Base-by-base conservation (phyloP, 2,113 vertebrate genomes). In the Periophthalmodon schlosseri region DNA sequence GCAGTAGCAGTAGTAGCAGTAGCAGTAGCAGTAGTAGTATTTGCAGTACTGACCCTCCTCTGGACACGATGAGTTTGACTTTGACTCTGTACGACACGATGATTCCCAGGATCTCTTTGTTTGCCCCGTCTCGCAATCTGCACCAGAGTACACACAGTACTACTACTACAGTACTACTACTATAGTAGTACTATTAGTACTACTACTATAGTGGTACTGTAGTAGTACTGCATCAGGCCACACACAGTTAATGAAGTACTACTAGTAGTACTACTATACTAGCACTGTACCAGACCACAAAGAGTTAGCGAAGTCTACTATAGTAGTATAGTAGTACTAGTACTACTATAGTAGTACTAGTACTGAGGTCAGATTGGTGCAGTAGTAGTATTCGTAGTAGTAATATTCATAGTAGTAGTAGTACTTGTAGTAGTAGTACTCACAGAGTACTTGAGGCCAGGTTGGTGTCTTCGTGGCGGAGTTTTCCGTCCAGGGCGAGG, bases 401-500 rank as follows among this genome's bases (percentile, higher is more conserved):
- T 13, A 18, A 15, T 50, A 50, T 3, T 50, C 13, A 5, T 21
- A 21, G 18, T n/a, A n/a, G 18, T n/a, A 54, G 52, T 5, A 21
- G 54, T n/a, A n/a, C n/a, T n/a, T n/a, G 21, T 50, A 50, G 56
- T 24, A 58, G 13, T 18, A 15, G 28, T 24, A 60, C 57, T 33
- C 82, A 96, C 95, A 95, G 95, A 84, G 95, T 95, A 87, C 94
- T 95, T 71, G 95, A 96, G 18, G 95, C 95, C 88, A 96, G 86
- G 88, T 96, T 96, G 83, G 95, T 96, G 91, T 96, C 95, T 82
- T 96, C 95, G 0, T 96, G 95, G 70, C 95, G 96, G 10, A 96
- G 94, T 49, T 95, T 94, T 68, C 95, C 95, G 0, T 96, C 95
- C 68, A 96, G 85, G 2, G 95, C 95, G 5, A 96, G 91, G 16